Conservation (phyloP, 2,113 vertebrate genomes). For the Myotis davidii region DNA sequence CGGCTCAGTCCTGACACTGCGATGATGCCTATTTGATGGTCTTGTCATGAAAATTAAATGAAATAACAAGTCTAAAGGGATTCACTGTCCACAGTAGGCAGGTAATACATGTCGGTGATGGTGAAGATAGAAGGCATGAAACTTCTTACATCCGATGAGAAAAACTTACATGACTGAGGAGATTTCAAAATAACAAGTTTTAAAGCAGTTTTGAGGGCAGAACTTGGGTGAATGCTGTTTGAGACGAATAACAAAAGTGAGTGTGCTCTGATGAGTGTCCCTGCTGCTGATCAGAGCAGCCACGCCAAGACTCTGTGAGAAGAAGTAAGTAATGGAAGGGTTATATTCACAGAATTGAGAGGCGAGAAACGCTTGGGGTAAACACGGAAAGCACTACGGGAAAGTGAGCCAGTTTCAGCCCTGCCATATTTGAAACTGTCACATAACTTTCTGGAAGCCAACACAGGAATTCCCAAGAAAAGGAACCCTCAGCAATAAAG, state of each 20-base stretch:
- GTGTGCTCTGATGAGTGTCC: neutral
- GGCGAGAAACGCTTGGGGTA: neutral
- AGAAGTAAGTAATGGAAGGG: constrained; percentile 18
- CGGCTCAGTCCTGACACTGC: neutral
- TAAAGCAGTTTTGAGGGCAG: neutral
- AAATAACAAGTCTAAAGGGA: neutral
- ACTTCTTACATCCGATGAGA: neutral
- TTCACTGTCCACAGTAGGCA: neutral
- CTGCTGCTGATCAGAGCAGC: neutral
- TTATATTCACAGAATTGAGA: neutral
- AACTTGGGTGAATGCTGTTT: neutral
- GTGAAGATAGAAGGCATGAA: neutral
- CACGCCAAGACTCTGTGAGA: constrained; percentile 9
- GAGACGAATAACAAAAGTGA: neutral
- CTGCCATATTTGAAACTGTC: neutral
- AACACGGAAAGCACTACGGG: neutral
- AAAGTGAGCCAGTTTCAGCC: neutral
- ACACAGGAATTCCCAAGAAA: neutral
- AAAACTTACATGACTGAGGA: neutral
- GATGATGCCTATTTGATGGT: neutral
- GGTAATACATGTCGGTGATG: neutral
- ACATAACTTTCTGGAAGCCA: neutral
- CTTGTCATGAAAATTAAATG: neutral
- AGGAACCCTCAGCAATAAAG: constrained; percentile 1
- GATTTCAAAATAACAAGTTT: neutral